Evolutionary conservation across 2,113 vertebrate species (phyloP), one percentile per base, ranked within the genome.

Genomic region (Callipepla squamata): DNA sequence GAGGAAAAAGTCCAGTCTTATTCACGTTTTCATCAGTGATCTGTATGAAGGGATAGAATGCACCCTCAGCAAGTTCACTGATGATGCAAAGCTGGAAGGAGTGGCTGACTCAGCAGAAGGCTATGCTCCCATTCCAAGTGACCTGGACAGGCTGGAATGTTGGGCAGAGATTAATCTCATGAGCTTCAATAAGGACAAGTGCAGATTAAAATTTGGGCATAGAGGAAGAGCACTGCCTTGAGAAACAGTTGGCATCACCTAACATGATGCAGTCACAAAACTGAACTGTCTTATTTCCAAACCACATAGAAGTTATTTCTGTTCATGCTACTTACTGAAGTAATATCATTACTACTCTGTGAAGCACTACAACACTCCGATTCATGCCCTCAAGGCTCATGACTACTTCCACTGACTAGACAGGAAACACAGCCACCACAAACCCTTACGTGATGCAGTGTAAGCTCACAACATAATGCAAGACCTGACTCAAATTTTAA

Each of bases 261-360:
- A 66, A 74, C 1, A 0, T 6, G 5, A 20, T 5, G 51, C 47
- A 88, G 80, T 61, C 51, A 87, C 32, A 72, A 81, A 84, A 61
- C 4, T 10, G 28, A 34, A 84, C 1, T 86, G 69, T 14, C 59
- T 92, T 48, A 84, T 32, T 84, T 51, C 32, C 48, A 79, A 15
- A 30, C 44, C 92, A 86, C 5, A 74, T 17, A 62, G 59, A 91
- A 85, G 42, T 47, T 83, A 83, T 85, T 96, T 72, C 61, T 92
- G 16, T 14, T 80, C 50, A 47, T 18, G 59, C 51, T 63, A 42
- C 59, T 55, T 85, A 76, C 45, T 40, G 9, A 66, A 94, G 38
- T 83, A 96, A 93, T 38, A n/a, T 10, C 87, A 95, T 95, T 74
- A 50, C 36, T 90, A 90, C 86, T 88, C 63, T 11, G 47, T 93